These are phyloP conservation scores for Nerophis ophidion DNA, from an alignment of 2,113 vertebrate genomes.

Conservation along the genomic window DNA sequence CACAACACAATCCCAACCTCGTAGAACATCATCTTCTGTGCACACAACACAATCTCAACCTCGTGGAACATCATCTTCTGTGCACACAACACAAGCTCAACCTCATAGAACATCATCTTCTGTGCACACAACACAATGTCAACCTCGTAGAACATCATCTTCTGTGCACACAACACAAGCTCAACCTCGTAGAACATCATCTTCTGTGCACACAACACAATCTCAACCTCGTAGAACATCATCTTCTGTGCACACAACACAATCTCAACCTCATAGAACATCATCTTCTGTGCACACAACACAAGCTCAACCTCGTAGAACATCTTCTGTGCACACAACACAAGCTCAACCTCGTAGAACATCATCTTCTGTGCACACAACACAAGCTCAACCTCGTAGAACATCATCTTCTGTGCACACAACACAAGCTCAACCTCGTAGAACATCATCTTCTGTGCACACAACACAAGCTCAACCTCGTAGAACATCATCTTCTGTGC, in stretches of 20 bases:
- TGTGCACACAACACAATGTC: constrained; percentile 50
- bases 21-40: constrained; percentile 92
- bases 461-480: constrained; percentile 73
- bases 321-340: constrained; percentile 76
- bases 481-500: constrained; percentile 91
- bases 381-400: constrained; percentile 92
- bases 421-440: constrained; percentile 85
- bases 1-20: constrained; percentile 73
- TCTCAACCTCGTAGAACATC: constrained; percentile 95
- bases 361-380: constrained; percentile 78
- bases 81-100: not conserved
- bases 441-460: constrained; percentile 85
- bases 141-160: constrained; percentile 93
- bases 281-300: constrained; percentile 75
- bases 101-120: constrained; percentile 95
- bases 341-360: constrained; percentile 97
- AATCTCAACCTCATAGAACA: constrained; percentile 98
- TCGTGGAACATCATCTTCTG: constrained; percentile 96
- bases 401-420: constrained; percentile 82
- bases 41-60: constrained; percentile 49
- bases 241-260: constrained; percentile 75
- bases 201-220: constrained; percentile 74
- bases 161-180: constrained; percentile 70
- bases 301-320: constrained; percentile 97
- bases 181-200: constrained; percentile 93